phyloP scores from a whole-genome alignment of 2,113 vertebrate species.

The Dasyornis broadbenti region DNA sequence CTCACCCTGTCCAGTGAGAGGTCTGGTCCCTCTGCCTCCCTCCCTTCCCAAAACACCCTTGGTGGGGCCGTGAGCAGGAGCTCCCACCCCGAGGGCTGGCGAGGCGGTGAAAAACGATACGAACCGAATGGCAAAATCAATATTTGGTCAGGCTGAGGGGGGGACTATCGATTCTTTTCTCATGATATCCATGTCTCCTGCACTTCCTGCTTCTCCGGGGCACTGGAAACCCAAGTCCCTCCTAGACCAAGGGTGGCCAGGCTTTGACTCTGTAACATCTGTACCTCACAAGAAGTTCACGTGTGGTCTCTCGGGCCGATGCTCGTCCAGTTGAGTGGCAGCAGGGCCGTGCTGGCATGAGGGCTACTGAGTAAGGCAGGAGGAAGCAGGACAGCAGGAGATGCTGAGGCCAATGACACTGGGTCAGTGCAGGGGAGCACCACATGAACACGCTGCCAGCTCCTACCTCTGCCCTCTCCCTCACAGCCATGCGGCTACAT shows the following conservation, averaged over 20 bases:
- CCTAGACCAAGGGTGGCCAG: constrained; percentile 55
- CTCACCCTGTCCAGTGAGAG: background rate
- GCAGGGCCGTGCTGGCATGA: background rate
- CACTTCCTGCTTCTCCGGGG: constrained; percentile 51
- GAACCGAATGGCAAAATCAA: constrained; percentile 48
- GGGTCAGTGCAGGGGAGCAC: background rate
- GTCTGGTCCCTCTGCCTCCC: background rate
- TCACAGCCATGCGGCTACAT: background rate
- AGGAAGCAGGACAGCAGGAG: constrained; percentile 26
- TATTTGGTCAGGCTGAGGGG: constrained; percentile 56
- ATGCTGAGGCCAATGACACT: background rate
- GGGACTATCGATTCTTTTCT: constrained; percentile 61
- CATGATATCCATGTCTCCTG: constrained; percentile 61
- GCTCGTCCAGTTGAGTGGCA: constrained; percentile 29
- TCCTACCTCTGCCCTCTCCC: background rate
- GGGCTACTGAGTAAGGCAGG: background rate
- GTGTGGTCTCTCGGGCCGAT: background rate
- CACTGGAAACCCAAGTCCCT: constrained; percentile 52
- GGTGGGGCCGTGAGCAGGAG: background rate
- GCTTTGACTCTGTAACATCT: constrained; percentile 54
- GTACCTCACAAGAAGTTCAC: constrained; percentile 61
- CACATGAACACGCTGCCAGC: background rate
- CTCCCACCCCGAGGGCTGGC: background rate
- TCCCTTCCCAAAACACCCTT: background rate
- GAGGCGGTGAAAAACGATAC: constrained; percentile 23